Evolutionary conservation across 1,140 invertebrate genomes (phyloP).

Genomic region (Zelostemma sp.): DNA sequence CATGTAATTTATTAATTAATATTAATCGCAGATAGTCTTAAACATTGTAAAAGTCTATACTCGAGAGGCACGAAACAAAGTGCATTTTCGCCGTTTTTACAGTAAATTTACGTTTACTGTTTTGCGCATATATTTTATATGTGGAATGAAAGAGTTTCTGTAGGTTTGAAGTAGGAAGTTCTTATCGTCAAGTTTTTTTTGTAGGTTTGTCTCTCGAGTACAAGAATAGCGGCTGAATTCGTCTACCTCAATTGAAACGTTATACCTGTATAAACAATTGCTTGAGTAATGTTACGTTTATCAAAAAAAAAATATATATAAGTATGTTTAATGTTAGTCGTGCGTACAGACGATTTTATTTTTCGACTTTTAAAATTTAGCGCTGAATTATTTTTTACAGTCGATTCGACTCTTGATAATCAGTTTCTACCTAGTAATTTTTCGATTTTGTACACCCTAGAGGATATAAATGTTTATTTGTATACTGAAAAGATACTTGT

Average conservation of each 20-base stretch:
- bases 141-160: too few relatives aligned
- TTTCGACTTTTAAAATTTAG: conserved; percentile 10
- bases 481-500: too few relatives aligned
- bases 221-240: conserved; percentile 56
- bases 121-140: too few relatives aligned
- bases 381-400: too few relatives aligned
- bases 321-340: conserved; percentile 22
- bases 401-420: too few relatives aligned
- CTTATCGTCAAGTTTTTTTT: too few relatives aligned
- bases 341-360: conserved; percentile 29
- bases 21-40: conserved; percentile 42
- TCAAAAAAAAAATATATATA: conserved; percentile 28
- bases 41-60: conserved; percentile 35
- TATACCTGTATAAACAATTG: conserved; percentile 51
- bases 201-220: conserved; percentile 43
- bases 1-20: conserved; percentile 56
- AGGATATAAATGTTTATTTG: too few relatives aligned
- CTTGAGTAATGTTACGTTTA: conserved; percentile 42
- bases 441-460: too few relatives aligned
- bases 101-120: background rate
- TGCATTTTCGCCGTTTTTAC: conserved; percentile 13
- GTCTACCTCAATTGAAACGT: conserved; percentile 65
- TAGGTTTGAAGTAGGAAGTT: too few relatives aligned
- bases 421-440: too few relatives aligned
- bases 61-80: conserved; percentile 30